Evolutionary conservation across 2,888 invertebrate genomes (phyloP).

Genomic region (Drepanosiphum platanoidis): DNA sequence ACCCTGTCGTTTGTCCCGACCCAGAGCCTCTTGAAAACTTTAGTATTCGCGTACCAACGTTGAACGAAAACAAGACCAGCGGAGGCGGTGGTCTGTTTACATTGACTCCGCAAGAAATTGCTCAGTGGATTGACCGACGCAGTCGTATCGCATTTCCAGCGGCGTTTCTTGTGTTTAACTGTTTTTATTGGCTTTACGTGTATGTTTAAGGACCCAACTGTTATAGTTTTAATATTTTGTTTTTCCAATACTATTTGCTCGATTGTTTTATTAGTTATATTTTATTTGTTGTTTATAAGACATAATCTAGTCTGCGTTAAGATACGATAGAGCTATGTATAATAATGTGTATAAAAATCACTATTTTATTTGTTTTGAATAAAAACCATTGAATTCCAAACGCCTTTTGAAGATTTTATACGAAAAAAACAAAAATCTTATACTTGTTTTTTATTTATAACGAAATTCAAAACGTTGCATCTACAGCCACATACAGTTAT

Average conservation of each 20-base stretch:
- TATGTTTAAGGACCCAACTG: conserved; percentile 67
- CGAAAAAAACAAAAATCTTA: too few species aligned
- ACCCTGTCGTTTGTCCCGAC: conserved; percentile 48
- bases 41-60: conserved; percentile 41
- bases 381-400: too few species aligned
- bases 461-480: too few species aligned
- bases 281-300: not conserved
- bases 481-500: too few species aligned
- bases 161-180: conserved; percentile 81
- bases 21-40: conserved; percentile 54
- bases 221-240: not conserved
- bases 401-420: too few species aligned
- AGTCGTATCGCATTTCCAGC: conserved; percentile 82
- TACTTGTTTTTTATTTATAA: too few species aligned
- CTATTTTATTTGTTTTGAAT: too few species aligned
- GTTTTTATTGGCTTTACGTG: conserved; percentile 82
- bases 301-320: not conserved
- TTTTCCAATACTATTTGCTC: not conserved
- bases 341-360: too few species aligned
- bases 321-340: not conserved
- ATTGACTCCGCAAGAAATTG: conserved; percentile 88
- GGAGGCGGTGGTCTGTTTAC: conserved; percentile 75
- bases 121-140: conserved; percentile 86
- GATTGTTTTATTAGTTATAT: not conserved
- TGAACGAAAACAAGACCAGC: conserved; percentile 23